phyloP scores from a whole-genome alignment of 2,888 invertebrate genomes.

The Drosophila melanosoma region DNA sequence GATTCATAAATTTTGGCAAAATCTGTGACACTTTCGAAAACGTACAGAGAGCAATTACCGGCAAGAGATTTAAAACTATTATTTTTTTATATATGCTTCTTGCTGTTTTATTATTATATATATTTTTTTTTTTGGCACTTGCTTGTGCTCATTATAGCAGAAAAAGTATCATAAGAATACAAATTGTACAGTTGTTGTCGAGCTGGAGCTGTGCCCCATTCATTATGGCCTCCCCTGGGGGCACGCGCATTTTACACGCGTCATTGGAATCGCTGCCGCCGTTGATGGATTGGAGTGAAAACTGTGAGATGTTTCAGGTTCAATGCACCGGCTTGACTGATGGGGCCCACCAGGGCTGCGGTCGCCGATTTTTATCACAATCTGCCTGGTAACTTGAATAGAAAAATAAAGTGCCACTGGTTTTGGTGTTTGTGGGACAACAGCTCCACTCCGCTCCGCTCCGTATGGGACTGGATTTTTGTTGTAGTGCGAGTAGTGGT shows the following conservation, averaged over 20 bases:
- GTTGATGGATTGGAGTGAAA: conserved; percentile 63
- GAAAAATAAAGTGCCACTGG: conserved; percentile 65
- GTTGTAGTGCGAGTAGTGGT: conserved; percentile 15
- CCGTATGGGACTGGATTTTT: conserved; percentile 35
- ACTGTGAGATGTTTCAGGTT: conserved; percentile 57
- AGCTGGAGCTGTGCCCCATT: conserved; percentile 36
- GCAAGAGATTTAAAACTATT: conserved; percentile 21
- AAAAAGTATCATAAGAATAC: conserved; percentile 44
- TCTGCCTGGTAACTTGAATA: conserved; percentile 20
- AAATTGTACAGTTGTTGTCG: conserved; percentile 58
- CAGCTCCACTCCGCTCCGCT: conserved; percentile 24
- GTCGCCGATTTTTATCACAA: conserved; percentile 47
- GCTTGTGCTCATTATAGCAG: conserved; percentile 40
- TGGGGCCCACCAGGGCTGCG: conserved; percentile 38
- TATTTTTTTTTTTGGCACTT: conserved; percentile 13
- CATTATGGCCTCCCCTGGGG: conserved; percentile 54
- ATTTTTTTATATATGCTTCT: conserved; percentile 21
- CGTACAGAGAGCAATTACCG: conserved; percentile 31
- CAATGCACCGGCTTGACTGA: conserved; percentile 62
- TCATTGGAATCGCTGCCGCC: conserved; percentile 39
- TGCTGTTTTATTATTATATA: background rate
- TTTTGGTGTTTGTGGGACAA: conserved; percentile 76
- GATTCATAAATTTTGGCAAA: conserved; percentile 36
- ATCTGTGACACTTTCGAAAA: conserved; percentile 48
- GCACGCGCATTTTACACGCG: conserved; percentile 62